These are phyloP conservation scores for Halcyon malimbica DNA, from an alignment of 2,113 vertebrate species.

Conservation along the genomic window DNA sequence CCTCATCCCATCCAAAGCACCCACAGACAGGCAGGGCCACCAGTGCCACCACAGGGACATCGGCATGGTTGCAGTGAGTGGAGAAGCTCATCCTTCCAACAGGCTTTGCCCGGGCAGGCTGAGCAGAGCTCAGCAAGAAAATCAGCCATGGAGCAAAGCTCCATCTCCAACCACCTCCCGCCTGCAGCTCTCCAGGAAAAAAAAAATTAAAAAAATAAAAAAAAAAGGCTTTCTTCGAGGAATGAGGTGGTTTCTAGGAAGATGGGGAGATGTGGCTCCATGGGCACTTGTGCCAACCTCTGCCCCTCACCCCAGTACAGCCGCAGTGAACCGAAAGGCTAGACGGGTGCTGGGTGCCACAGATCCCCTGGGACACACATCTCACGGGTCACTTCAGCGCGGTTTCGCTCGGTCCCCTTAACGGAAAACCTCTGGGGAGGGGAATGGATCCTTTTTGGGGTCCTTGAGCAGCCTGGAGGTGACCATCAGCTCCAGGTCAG, in stretches of 20 bases:
- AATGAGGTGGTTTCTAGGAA: background rate
- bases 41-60: background rate
- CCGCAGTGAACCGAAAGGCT: fast-evolving
- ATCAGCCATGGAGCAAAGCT: background rate
- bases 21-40: background rate
- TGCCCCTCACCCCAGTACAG: fast-evolving
- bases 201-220: background rate
- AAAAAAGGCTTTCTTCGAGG: background rate
- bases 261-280: background rate
- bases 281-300: background rate
- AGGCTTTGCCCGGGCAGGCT: background rate
- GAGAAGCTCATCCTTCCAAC: background rate
- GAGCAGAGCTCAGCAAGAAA: background rate
- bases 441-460: background rate
- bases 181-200: background rate
- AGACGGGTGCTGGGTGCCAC: fast-evolving
- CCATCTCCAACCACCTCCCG: fast-evolving
- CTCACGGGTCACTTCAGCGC: fast-evolving
- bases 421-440: background rate
- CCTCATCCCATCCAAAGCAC: background rate
- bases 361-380: background rate
- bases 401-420: background rate
- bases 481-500: background rate
- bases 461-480: background rate
- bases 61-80: fast-evolving